A percentile compares a stretch with the other conserved stretches of the same genome.
Evolutionary conservation across 2,888 invertebrate species (phyloP).

Genomic region (Julus scandinavius): DNA sequence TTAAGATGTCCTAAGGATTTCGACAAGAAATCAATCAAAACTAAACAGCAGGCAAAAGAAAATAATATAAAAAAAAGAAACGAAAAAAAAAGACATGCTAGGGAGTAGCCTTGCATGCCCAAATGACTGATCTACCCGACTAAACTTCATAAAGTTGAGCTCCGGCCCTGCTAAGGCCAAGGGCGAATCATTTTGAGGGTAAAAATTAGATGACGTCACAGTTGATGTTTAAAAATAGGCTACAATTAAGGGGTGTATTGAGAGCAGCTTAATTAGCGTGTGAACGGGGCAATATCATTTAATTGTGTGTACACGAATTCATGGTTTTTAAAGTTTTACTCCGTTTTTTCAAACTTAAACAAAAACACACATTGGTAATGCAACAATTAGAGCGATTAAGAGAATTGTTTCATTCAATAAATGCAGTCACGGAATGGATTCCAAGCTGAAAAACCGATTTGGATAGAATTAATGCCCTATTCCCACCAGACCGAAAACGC

Average conservation of each 20-base stretch:
- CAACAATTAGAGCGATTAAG: neutral
- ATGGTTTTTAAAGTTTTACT: neutral
- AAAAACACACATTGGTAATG: neutral
- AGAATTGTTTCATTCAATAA: too few relatives aligned
- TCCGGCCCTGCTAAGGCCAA: neutral
- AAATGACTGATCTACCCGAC: neutral
- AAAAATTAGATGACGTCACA: neutral
- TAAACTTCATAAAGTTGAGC: neutral
- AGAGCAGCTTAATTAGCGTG: neutral
- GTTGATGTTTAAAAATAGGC: neutral
- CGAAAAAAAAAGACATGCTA: neutral
- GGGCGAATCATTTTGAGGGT: neutral
- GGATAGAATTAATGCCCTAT: too few relatives aligned
- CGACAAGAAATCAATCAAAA: constrained; percentile 42
- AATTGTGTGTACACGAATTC: neutral
- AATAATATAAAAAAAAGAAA: neutral
- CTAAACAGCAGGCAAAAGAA: neutral
- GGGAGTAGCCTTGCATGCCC: neutral
- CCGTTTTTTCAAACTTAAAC: neutral
- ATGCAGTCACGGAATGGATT: too few relatives aligned
- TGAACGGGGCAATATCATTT: neutral
- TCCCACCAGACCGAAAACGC: too few relatives aligned
- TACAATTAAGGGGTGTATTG: neutral
- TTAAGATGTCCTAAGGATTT: constrained; percentile 15
- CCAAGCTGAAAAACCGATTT: too few relatives aligned